Percentiles rank a stretch among this genome's conserved stretches.
Conservation (phyloP, 2,888 invertebrate species). For the Ligdia adustata region DNA sequence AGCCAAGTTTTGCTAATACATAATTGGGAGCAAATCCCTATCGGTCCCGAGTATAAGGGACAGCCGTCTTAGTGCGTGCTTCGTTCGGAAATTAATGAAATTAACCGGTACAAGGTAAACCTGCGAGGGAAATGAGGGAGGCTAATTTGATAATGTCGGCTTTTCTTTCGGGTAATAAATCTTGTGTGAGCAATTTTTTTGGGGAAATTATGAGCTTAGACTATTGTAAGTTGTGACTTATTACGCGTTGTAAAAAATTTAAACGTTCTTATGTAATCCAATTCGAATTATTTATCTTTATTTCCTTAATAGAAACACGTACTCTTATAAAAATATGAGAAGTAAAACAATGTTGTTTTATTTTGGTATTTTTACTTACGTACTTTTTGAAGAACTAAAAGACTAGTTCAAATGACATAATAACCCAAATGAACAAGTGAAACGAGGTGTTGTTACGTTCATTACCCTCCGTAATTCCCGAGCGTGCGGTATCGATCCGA, state of each 20-base stretch:
- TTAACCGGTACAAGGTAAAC: slow-evolving; percentile 70
- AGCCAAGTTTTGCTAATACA: slow-evolving; percentile 74
- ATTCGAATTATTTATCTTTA: too few species aligned
- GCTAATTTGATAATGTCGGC: slow-evolving; percentile 40
- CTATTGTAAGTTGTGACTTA: neutral
- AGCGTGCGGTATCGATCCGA: slow-evolving; percentile 76
- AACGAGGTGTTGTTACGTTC: slow-evolving; percentile 71
- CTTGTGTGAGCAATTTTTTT: slow-evolving; percentile 5
- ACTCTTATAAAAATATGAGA: too few species aligned
- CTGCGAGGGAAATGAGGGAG: slow-evolving; percentile 50
- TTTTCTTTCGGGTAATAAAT: slow-evolving; percentile 28
- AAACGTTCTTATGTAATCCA: too few species aligned
- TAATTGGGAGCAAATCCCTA: slow-evolving; percentile 80
- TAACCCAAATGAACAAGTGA: slow-evolving; percentile 75
- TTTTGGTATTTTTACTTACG: too few species aligned
- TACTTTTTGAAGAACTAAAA: slow-evolving; percentile 1
- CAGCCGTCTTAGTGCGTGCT: slow-evolving; percentile 75
- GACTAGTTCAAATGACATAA: slow-evolving; percentile 66
- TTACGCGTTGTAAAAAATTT: too few species aligned
- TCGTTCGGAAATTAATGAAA: slow-evolving; percentile 75
- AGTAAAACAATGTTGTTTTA: too few species aligned
- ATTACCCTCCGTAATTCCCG: slow-evolving; percentile 70
- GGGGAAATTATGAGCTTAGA: too few species aligned
- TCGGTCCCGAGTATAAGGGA: slow-evolving; percentile 66
- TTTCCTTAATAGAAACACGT: too few species aligned